A percentile compares a stretch with the other conserved stretches of the same genome.
Evolutionary conservation across 2,113 vertebrate genomes (phyloP).

Genomic region (Nibea albiflora): DNA sequence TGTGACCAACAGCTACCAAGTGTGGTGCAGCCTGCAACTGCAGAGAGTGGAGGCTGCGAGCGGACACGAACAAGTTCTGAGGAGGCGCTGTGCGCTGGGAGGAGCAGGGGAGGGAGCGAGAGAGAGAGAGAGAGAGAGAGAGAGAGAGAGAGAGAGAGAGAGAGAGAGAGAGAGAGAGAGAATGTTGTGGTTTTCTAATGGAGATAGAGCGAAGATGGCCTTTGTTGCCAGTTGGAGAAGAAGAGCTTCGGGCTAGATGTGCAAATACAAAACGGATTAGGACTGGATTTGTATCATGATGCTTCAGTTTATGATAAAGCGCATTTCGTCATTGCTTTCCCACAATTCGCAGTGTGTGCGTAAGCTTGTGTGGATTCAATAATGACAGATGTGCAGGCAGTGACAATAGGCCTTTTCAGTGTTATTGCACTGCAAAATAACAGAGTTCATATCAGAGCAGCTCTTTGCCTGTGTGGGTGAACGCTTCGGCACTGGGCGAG

Average conservation of each 20-base stretch:
- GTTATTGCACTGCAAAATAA: constrained; percentile 43
- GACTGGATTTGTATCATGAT: constrained; percentile 39
- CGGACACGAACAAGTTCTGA: constrained; percentile 64
- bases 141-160: constrained; percentile 25
- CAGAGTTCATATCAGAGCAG: constrained; percentile 38
- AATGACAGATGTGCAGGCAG: constrained; percentile 42
- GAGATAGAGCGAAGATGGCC: constrained; percentile 39
- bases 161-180: constrained; percentile 18
- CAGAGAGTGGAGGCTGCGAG: constrained; percentile 61
- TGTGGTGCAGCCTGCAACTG: constrained; percentile 51
- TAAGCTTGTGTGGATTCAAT: constrained; percentile 37
- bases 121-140: neutral
- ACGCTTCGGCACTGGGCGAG: constrained; percentile 30
- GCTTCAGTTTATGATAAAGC: constrained; percentile 44
- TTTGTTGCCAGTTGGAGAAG: constrained; percentile 47
- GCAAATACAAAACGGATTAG: constrained; percentile 52
- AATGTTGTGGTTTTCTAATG: constrained; percentile 49
- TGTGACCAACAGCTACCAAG: constrained; percentile 39
- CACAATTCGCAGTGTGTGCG: constrained; percentile 16
- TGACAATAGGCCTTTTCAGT: constrained; percentile 34
- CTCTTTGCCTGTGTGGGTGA: constrained; percentile 48
- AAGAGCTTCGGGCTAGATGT: constrained; percentile 51
- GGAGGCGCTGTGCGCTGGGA: constrained; percentile 79
- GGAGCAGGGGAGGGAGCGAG: constrained; percentile 68
- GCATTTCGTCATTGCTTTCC: constrained; percentile 46